phyloP scores from a whole-genome alignment of 2,888 invertebrate species.

The Polyommatus iphigenia region DNA sequence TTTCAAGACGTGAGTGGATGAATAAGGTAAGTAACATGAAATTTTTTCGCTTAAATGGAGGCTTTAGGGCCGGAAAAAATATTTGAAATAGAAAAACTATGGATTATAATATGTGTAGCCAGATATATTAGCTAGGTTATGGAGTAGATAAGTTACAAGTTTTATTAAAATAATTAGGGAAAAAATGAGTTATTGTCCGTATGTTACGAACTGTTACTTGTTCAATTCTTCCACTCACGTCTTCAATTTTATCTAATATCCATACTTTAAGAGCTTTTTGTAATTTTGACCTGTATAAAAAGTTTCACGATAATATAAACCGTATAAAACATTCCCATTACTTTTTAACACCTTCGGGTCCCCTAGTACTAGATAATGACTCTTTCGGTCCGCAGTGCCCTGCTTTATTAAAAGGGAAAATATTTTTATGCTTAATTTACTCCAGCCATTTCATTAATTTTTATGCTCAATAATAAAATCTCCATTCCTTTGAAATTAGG shows the following conservation, averaged over 20 bases:
- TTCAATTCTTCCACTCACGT: too few relatives aligned
- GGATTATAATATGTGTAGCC: too few relatives aligned
- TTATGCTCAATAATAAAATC: constrained; percentile 33
- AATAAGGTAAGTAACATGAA: too few relatives aligned
- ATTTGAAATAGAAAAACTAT: too few relatives aligned
- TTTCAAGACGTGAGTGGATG: too few relatives aligned
- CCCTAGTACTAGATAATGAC: background rate
- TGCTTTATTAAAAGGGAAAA: constrained; percentile 43
- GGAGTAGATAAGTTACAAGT: too few relatives aligned
- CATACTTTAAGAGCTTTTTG: background rate
- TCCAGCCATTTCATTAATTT: constrained; percentile 42
- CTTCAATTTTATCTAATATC: background rate
- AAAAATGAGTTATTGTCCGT: too few relatives aligned
- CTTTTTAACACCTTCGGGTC: constrained; percentile 19
- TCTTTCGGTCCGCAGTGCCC: constrained; percentile 31
- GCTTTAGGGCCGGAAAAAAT: too few relatives aligned
- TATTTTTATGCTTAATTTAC: constrained; percentile 46
- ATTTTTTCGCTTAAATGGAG: too few relatives aligned
- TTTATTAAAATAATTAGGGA: too few relatives aligned
- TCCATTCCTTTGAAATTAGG: constrained; percentile 26
- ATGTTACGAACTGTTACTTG: too few relatives aligned
- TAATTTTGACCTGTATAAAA: constrained; percentile 1
- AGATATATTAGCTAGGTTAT: too few relatives aligned
- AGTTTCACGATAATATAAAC: background rate
- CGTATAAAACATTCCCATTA: constrained; percentile 11